Evolutionary conservation across 2,888 invertebrate genomes (phyloP).

Genomic region (Melieria crassipennis): DNA sequence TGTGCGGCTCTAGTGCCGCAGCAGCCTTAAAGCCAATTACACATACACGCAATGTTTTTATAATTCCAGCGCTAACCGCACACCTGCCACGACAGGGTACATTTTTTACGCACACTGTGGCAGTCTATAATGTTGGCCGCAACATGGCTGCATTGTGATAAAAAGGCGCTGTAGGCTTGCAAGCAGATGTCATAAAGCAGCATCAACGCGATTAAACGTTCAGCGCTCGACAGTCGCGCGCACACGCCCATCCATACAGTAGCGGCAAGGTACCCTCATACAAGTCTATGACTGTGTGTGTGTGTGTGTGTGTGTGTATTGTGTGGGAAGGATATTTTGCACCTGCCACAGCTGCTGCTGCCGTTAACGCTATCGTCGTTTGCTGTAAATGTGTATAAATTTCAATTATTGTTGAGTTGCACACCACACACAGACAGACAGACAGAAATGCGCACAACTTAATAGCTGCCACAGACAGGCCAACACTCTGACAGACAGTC

Average conservation of each 20-base stretch:
- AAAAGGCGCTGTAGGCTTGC: neutral
- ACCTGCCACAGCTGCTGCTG: too few species aligned
- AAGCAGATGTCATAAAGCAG: conserved; percentile 10
- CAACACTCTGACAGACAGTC: too few species aligned
- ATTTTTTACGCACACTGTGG: too few species aligned
- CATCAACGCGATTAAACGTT: conserved; percentile 20
- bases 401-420: too few species aligned
- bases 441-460: neutral
- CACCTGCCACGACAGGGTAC: too few species aligned
- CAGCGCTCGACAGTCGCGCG: neutral
- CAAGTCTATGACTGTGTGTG: too few species aligned
- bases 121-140: neutral
- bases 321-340: neutral
- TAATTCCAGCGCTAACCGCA: conserved; percentile 4
- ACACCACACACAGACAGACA: neutral
- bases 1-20: neutral
- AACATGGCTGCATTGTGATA: too few species aligned
- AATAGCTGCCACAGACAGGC: too few species aligned
- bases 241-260: too few species aligned
- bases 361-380: too few species aligned
- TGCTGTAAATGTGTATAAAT: too few species aligned
- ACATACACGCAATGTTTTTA: conserved; percentile 16
- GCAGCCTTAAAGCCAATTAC: conserved; percentile 27
- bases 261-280: too few species aligned
- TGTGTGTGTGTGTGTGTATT: neutral